These are phyloP conservation scores for Axinella damicornis DNA, from an alignment of 37 sponge, comb jelly and placozoan genomes.

Conservation along the genomic window DNA sequence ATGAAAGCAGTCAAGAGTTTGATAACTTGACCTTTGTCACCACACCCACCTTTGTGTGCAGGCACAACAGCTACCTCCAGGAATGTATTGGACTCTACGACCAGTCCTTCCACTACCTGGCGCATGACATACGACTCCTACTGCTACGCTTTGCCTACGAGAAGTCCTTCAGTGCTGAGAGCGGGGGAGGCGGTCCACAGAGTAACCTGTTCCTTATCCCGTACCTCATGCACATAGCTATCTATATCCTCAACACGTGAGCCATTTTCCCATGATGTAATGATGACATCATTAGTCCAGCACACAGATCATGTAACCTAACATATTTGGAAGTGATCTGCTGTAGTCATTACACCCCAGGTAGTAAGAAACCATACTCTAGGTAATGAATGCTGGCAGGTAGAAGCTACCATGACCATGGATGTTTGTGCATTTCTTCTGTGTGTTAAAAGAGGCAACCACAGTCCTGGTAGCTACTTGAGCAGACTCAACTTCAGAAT, in stretches of 20 bases:
- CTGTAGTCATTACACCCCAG: too few species aligned
- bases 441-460: too few species aligned
- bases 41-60: background rate
- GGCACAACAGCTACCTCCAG: conserved; percentile 78
- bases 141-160: conserved; percentile 86
- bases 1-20: too few species aligned
- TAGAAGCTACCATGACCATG: too few species aligned
- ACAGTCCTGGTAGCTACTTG: too few species aligned
- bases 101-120: conserved; percentile 62
- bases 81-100: conserved; percentile 83
- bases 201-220: conserved; percentile 90
- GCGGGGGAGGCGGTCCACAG: conserved; percentile 93
- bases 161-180: conserved; percentile 92
- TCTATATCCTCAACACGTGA: conserved; percentile 84
- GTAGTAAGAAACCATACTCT: too few species aligned
- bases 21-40: background rate
- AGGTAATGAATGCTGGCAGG: too few species aligned
- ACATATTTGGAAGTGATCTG: too few species aligned
- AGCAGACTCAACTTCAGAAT: too few species aligned
- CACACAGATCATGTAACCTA: too few species aligned
- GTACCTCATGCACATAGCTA: conserved; percentile 78
- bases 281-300: too few species aligned
- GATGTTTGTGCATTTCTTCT: too few species aligned
- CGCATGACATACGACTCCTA: conserved; percentile 82
- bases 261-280: conserved; percentile 2